Percentiles rank a stretch among this genome's conserved stretches.
phyloP scores from a whole-genome alignment of 2,113 vertebrate species.

The Callospermophilus lateralis region DNA sequence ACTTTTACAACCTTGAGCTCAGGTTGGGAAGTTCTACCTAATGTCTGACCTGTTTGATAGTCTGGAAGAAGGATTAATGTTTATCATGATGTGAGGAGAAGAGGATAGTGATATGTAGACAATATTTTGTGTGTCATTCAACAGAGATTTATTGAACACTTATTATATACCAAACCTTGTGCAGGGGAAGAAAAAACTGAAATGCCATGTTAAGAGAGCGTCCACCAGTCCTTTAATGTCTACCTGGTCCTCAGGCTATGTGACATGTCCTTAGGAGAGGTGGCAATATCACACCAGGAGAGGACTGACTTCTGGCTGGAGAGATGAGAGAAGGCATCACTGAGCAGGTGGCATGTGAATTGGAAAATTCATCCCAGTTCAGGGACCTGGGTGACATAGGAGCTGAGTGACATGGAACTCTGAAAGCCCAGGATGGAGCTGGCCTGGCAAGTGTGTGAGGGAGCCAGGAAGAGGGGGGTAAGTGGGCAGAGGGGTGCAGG shows the following conservation, averaged over 20 bases:
- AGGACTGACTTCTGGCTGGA: not conserved
- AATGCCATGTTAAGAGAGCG: not conserved
- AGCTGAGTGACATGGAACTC: not conserved
- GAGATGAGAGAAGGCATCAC: not conserved
- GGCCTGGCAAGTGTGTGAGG: not conserved
- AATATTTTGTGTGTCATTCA: not conserved
- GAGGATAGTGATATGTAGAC: not conserved
- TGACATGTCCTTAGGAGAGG: not conserved
- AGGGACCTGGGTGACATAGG: not conserved
- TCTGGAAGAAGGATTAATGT: not conserved
- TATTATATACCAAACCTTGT: not conserved
- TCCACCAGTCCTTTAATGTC: not conserved
- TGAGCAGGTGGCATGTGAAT: not conserved
- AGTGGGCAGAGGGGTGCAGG: not conserved
- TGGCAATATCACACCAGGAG: rapidly evolving
- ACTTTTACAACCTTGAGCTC: constrained; percentile 17
- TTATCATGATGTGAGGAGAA: not conserved
- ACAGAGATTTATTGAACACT: not conserved
- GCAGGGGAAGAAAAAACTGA: not conserved
- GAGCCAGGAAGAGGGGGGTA: not conserved
- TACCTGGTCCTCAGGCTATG: not conserved
- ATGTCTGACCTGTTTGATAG: not conserved
- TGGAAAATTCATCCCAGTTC: not conserved
- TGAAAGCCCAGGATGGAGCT: not conserved
- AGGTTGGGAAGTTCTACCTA: not conserved